Conservation (phyloP, 2,888 invertebrate species). For the Panopea generosa region DNA sequence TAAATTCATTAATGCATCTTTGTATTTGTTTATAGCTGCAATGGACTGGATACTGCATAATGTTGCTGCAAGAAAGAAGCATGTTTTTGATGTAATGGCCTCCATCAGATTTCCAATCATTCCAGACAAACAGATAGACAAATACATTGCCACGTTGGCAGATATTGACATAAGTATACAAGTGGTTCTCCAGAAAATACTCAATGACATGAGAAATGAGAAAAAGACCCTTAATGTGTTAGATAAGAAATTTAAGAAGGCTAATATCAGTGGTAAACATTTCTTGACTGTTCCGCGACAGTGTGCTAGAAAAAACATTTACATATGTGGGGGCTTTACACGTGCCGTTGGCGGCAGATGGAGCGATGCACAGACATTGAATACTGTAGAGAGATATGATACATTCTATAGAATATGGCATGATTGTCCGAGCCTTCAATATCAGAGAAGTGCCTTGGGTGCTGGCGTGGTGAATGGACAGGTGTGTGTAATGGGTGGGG, state of each 20-base stretch:
- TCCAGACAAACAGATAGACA: constrained; percentile 87
- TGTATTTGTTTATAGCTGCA: constrained; percentile 88
- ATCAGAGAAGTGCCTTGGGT: constrained; percentile 94
- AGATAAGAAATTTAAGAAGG: constrained; percentile 30
- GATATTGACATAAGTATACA: constrained; percentile 93
- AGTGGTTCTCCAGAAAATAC: constrained; percentile 88
- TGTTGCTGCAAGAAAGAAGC: constrained; percentile 91
- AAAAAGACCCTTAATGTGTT: constrained; percentile 51
- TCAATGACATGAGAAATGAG: constrained; percentile 72
- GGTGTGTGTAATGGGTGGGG: constrained; percentile 96
- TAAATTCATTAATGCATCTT: too few relatives aligned
- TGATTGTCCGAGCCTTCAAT: constrained; percentile 89
- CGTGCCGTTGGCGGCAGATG: constrained; percentile 92
- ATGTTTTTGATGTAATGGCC: constrained; percentile 94
- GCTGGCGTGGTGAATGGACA: constrained; percentile 93
- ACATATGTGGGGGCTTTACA: constrained; percentile 95
- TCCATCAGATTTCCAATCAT: constrained; percentile 94
- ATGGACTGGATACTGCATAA: constrained; percentile 95
- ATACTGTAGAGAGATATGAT: constrained; percentile 92
- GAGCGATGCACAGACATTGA: constrained; percentile 91
- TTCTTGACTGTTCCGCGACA: constrained; percentile 89
- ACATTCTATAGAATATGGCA: constrained; percentile 80
- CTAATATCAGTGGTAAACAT: constrained; percentile 39
- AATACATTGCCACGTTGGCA: constrained; percentile 91
- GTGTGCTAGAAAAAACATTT: constrained; percentile 94